A percentile compares a stretch with the other conserved stretches of the same genome.
phyloP scores from a whole-genome alignment of 2,888 invertebrate species.

The Clostera curtula region DNA sequence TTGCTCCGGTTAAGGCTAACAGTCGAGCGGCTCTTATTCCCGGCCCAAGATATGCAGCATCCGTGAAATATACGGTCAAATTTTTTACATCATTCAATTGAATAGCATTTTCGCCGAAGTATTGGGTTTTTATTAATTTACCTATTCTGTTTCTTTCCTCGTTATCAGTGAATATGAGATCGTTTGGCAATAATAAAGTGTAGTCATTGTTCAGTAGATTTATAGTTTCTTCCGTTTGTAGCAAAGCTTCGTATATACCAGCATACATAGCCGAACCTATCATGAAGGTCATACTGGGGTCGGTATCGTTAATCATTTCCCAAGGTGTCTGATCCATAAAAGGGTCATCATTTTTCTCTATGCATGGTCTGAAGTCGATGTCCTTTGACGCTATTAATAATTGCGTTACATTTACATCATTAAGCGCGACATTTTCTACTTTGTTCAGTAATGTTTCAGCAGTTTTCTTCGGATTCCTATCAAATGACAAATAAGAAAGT shows the following conservation, averaged over 20 bases:
- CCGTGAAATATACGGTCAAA: conserved; percentile 41
- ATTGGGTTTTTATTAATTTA: conserved; percentile 31
- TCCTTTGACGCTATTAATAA: conserved; percentile 29
- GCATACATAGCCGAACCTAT: conserved; percentile 47
- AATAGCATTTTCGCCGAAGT: conserved; percentile 37
- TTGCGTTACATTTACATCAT: conserved; percentile 15
- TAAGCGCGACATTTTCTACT: conserved; percentile 28
- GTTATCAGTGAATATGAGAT: conserved; percentile 33
- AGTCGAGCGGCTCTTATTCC: conserved; percentile 39
- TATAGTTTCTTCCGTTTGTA: conserved; percentile 26
- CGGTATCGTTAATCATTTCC: conserved; percentile 28
- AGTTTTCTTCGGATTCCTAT: conserved; percentile 37
- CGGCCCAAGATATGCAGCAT: conserved; percentile 44
- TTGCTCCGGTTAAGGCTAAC: conserved; percentile 41
- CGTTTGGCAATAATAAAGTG: conserved; percentile 36
- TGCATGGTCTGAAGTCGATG: conserved; percentile 39
- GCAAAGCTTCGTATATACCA: conserved; percentile 37
- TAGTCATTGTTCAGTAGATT: conserved; percentile 31
- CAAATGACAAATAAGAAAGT: conserved; percentile 48
- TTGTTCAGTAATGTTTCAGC: conserved; percentile 40
- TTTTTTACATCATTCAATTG: conserved; percentile 20
- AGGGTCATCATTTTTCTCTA: conserved; percentile 28
- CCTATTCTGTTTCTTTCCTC: conserved; percentile 23
- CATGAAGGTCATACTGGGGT: conserved; percentile 35
- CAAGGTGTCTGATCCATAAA: conserved; percentile 44